Evolutionary conservation across 2,797 vertebrate species (phyloP).

Genomic region (Sebastolobus alascanus): DNA sequence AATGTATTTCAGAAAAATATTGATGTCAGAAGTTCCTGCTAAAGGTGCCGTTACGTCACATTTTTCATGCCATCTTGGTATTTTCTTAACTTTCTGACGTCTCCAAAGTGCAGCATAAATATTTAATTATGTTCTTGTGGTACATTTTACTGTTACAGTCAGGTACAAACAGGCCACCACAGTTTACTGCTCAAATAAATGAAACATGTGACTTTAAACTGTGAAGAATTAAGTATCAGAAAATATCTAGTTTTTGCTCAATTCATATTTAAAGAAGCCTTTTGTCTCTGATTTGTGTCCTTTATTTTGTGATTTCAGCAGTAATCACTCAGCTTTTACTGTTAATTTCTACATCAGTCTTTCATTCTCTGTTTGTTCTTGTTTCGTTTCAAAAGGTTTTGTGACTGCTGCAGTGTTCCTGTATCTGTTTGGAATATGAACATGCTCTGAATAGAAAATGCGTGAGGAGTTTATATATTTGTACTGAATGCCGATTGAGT

Average conservation of each 20-base stretch:
- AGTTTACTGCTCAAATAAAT: slow-evolving; percentile 2
- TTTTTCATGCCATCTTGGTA: background rate
- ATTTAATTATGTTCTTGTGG: background rate
- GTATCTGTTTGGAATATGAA: slow-evolving; percentile 42
- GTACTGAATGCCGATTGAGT: slow-evolving; percentile 38
- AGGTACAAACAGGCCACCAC: background rate
- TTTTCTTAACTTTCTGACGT: background rate
- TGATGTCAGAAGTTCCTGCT: background rate
- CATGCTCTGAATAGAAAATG: slow-evolving; percentile 32
- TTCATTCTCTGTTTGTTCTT: background rate
- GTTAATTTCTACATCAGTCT: background rate
- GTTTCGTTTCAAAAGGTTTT: slow-evolving; percentile 6
- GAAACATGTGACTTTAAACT: slow-evolving; percentile 15
- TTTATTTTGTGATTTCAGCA: slow-evolving; percentile 12
- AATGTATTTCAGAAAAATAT: background rate
- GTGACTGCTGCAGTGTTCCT: slow-evolving; percentile 43
- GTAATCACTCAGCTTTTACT: background rate
- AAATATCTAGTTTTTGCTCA: slow-evolving; percentile 13
- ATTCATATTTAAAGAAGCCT: slow-evolving; percentile 1
- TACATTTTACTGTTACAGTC: background rate
- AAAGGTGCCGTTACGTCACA: background rate
- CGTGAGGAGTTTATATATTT: slow-evolving; percentile 64
- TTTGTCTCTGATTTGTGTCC: slow-evolving; percentile 17
- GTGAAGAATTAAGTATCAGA: background rate
- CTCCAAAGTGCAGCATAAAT: background rate